Evolutionary conservation across 2,888 invertebrate species (phyloP).

Genomic region (Zygaena filipendulae): DNA sequence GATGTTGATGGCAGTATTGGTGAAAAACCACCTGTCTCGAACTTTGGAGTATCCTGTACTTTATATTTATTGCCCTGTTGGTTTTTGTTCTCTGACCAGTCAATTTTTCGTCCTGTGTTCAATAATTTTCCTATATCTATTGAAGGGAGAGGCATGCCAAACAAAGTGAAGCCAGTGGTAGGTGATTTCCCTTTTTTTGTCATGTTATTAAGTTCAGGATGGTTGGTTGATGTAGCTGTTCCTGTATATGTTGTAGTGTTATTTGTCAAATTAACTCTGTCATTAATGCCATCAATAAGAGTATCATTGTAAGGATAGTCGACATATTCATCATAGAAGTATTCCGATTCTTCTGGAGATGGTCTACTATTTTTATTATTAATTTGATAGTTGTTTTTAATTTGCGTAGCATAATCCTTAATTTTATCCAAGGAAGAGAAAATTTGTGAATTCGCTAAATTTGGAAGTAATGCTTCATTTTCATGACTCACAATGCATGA

Average conservation of each 20-base stretch:
- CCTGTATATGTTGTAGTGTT: constrained; percentile 54
- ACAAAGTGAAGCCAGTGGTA: constrained; percentile 79
- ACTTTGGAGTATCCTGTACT: constrained; percentile 64
- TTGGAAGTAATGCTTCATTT: constrained; percentile 69
- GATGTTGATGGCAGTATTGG: constrained; percentile 78
- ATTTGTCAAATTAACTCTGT: constrained; percentile 43
- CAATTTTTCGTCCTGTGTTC: constrained; percentile 52
- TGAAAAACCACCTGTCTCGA: constrained; percentile 81
- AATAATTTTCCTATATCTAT: constrained; percentile 77
- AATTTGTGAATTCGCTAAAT: constrained; percentile 68
- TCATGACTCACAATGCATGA: constrained; percentile 75
- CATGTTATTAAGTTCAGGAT: constrained; percentile 39
- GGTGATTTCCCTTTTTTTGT: constrained; percentile 54
- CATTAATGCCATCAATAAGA: constrained; percentile 40
- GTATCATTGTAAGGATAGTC: constrained; percentile 79
- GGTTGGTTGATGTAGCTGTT: constrained; percentile 66
- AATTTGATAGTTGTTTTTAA: constrained; percentile 47
- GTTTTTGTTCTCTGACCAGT: constrained; percentile 47
- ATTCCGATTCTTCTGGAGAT: constrained; percentile 81
- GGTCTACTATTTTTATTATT: constrained; percentile 69
- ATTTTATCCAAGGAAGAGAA: constrained; percentile 69
- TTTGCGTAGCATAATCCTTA: constrained; percentile 51
- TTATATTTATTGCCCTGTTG: constrained; percentile 36
- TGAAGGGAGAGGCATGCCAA: constrained; percentile 83
- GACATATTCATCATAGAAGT: constrained; percentile 85